phyloP scores from a whole-genome alignment of 2,888 invertebrate species.

The Heliconius hortense region DNA sequence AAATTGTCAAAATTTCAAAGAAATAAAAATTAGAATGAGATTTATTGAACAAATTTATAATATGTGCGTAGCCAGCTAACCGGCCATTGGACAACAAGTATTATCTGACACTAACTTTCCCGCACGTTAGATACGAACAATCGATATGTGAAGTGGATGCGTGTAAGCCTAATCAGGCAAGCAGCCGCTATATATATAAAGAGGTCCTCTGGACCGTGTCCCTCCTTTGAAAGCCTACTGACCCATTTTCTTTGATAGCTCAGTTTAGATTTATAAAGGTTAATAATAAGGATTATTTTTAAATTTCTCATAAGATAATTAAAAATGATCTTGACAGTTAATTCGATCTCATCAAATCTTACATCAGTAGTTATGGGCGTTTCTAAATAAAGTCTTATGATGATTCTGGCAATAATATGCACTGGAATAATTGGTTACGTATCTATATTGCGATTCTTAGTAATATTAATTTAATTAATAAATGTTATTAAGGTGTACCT shows the following conservation, averaged over 20 bases:
- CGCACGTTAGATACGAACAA: conserved; percentile 65
- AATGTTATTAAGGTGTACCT: conserved; percentile 22
- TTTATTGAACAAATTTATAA: conserved; percentile 35
- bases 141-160: conserved; percentile 66
- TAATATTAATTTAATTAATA: conserved; percentile 9
- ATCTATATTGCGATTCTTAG: conserved; percentile 15
- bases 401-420: neutral
- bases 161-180: conserved; percentile 66
- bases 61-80: conserved; percentile 46
- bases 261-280: conserved; percentile 29
- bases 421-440: neutral
- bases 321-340: neutral
- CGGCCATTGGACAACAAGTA: conserved; percentile 68
- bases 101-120: conserved; percentile 71
- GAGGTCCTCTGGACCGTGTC: conserved; percentile 42
- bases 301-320: conserved; percentile 10
- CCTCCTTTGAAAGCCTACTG: conserved; percentile 42
- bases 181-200: conserved; percentile 45
- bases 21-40: conserved; percentile 13
- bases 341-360: neutral
- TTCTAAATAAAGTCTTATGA: neutral
- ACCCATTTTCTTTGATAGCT: conserved; percentile 38
- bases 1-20: neutral
- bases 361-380: neutral
- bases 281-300: conserved; percentile 19